These are phyloP conservation scores for Eulithis prunata DNA, from an alignment of 2,888 invertebrate genomes.

Conservation along the genomic window DNA sequence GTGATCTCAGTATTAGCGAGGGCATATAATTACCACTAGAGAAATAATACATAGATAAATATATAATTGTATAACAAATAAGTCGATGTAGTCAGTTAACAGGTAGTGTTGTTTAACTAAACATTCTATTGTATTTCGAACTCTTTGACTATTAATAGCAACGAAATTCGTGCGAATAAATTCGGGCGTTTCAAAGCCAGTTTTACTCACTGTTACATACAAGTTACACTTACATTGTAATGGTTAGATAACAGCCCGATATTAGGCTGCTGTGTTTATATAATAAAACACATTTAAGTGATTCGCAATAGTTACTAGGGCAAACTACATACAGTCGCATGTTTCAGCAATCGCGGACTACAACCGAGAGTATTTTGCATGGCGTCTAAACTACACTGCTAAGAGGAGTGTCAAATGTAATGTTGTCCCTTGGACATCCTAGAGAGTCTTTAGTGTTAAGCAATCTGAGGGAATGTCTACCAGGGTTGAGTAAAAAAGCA, in stretches of 20 bases:
- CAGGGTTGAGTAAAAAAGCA: too few species aligned
- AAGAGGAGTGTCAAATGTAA: too few species aligned
- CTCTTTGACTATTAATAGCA: slow-evolving; percentile 64
- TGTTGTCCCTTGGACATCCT: too few species aligned
- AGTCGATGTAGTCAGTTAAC: slow-evolving; percentile 80
- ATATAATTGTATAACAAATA: slow-evolving; percentile 73
- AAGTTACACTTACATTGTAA: slow-evolving; percentile 43
- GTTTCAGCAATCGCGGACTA: slow-evolving; percentile 5
- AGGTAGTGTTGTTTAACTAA: slow-evolving; percentile 80
- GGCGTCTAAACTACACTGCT: too few species aligned
- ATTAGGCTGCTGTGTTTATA: slow-evolving; percentile 75
- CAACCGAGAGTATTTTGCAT: too few species aligned
- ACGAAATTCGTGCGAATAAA: slow-evolving; percentile 52
- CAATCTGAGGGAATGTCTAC: too few species aligned
- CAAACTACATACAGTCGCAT: slow-evolving; percentile 3
- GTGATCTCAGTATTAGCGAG: slow-evolving; percentile 60
- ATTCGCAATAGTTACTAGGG: slow-evolving; percentile 53
- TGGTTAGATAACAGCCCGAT: slow-evolving; percentile 47
- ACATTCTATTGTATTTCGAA: slow-evolving; percentile 57
- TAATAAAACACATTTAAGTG: slow-evolving; percentile 49
- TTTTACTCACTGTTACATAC: slow-evolving; percentile 29
- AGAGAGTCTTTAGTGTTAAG: too few species aligned
- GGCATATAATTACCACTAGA: slow-evolving; percentile 70
- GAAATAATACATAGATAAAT: slow-evolving; percentile 69
- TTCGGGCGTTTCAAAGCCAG: slow-evolving; percentile 23